Conservation (phyloP, 2,888 invertebrate genomes). For the Aleiodes alternator region DNA sequence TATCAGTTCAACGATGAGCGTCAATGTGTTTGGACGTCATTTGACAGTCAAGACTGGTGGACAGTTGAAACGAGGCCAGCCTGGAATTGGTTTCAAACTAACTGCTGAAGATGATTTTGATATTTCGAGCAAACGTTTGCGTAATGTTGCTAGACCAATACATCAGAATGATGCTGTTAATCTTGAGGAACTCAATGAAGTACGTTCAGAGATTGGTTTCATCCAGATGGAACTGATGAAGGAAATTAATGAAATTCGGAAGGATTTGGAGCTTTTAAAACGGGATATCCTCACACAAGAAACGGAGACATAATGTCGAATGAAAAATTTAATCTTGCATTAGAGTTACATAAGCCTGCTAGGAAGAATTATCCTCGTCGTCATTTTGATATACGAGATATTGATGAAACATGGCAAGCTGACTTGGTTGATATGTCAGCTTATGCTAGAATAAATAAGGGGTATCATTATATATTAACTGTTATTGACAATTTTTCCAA, state of each 20-base stretch:
- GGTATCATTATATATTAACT: constrained; percentile 63
- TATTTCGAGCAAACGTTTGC: background rate
- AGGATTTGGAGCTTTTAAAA: background rate
- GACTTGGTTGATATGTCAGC: constrained; percentile 69
- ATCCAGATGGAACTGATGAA: background rate
- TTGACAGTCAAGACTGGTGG: constrained; percentile 23
- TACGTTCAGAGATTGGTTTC: too few relatives aligned
- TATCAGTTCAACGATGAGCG: too few relatives aligned
- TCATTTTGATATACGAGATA: constrained; percentile 62
- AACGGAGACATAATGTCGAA: background rate
- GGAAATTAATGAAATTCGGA: background rate
- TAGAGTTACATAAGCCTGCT: constrained; percentile 70
- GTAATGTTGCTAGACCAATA: background rate
- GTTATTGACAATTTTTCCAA: constrained; percentile 45
- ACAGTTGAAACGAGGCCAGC: background rate
- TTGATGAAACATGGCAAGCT: constrained; percentile 58
- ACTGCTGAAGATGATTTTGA: background rate
- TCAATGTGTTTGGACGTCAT: background rate
- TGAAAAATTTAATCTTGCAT: constrained; percentile 46
- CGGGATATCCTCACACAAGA: too few relatives aligned
- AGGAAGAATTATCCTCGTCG: constrained; percentile 64
- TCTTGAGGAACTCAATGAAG: background rate
- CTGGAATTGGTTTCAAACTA: too few relatives aligned
- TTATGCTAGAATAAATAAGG: constrained; percentile 53
- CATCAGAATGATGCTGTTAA: background rate